phyloP scores from a whole-genome alignment of 2,888 invertebrate genomes.

The Callinectes sapidus region DNA sequence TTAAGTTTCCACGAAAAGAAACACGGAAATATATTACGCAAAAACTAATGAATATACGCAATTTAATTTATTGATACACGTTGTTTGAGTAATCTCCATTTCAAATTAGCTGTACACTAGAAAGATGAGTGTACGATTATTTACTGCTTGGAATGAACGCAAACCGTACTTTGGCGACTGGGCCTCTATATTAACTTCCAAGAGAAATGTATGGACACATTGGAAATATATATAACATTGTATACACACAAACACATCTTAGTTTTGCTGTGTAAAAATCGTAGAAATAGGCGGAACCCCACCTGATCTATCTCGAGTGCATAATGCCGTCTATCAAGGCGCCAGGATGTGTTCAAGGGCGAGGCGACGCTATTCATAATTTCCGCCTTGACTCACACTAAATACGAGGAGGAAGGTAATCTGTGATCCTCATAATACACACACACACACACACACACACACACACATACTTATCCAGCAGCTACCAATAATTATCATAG shows the following conservation, averaged over 20 bases:
- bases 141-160: background rate
- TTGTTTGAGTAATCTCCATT: background rate
- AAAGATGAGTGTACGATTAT: background rate
- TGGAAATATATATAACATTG: background rate
- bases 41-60: background rate
- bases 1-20: background rate
- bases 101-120: background rate
- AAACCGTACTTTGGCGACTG: background rate
- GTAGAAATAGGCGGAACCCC: background rate
- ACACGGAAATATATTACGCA: background rate
- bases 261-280: background rate
- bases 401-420: background rate
- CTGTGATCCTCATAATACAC: background rate
- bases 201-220: background rate
- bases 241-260: background rate
- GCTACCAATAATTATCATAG: too few relatives aligned
- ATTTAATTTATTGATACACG: background rate
- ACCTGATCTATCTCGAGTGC: background rate
- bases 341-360: conserved; percentile 18
- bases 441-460: background rate
- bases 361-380: background rate
- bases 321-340: background rate
- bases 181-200: background rate
- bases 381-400: background rate
- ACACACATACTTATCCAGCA: background rate